Conservation (phyloP, 2,888 invertebrate genomes). For the Rapana venosa region DNA sequence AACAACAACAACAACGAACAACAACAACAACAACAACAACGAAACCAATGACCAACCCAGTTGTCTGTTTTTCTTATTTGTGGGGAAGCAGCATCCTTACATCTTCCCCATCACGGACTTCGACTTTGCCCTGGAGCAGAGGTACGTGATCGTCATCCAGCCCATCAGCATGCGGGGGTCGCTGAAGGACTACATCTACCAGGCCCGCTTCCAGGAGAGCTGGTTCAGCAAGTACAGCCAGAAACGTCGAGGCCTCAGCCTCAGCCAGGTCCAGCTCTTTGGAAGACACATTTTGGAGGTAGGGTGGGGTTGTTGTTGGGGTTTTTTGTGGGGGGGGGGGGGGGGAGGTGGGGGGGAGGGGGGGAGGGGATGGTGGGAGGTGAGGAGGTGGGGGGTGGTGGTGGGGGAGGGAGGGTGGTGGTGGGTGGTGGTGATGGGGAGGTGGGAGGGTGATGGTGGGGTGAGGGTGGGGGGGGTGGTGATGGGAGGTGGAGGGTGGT, state of each 20-base stretch:
- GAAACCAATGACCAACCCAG: no score
- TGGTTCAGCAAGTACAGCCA: constrained; percentile 88
- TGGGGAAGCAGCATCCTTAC: constrained; percentile 95
- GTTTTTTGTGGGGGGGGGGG: not conserved
- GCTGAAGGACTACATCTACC: constrained; percentile 84
- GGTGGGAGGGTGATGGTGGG: no score
- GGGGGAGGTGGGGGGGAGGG: no score
- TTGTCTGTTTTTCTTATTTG: constrained; percentile 77
- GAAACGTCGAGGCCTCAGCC: constrained; percentile 83
- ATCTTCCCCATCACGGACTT: constrained; percentile 93
- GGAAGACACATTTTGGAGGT: constrained; percentile 70
- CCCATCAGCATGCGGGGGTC: constrained; percentile 92
- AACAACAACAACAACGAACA: no score
- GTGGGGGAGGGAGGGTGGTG: no score
- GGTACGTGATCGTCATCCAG: constrained; percentile 85
- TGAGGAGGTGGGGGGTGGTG: no score
- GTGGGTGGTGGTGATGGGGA: no score
- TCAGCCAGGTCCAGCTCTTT: constrained; percentile 87
- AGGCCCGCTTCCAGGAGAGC: constrained; percentile 90
- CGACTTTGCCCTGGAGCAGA: constrained; percentile 83
- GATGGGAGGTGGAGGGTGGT: no score
- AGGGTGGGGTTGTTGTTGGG: not conserved
- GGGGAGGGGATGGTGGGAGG: no score
- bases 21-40: no score
- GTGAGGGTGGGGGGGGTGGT: no score